Evolutionary conservation across 2,888 invertebrate genomes (phyloP).

Genomic region (Tupiocoris notatus): DNA sequence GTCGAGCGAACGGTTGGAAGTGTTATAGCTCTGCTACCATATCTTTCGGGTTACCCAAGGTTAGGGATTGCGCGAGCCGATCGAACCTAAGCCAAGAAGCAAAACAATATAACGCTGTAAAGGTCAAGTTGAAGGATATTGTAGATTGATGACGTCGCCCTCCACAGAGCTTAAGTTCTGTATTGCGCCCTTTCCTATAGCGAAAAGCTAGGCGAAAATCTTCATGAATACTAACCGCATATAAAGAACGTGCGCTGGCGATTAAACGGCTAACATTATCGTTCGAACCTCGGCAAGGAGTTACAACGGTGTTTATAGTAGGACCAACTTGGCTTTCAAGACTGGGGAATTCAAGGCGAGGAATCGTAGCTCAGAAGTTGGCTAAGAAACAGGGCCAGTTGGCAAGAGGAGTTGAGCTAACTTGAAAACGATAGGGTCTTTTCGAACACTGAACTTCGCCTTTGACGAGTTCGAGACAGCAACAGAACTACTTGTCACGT

Average conservation of each 20-base stretch:
- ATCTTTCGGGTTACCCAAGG: not conserved
- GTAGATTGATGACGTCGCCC: not conserved
- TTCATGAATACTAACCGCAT: not conserved
- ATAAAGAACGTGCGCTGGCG: not conserved
- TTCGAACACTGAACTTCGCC: too few relatives aligned
- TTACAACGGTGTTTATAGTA: not conserved
- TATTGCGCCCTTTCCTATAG: too few relatives aligned
- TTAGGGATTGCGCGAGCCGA: not conserved
- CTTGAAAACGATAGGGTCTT: too few relatives aligned
- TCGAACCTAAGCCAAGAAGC: not conserved
- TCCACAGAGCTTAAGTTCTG: not conserved
- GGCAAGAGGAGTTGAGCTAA: too few relatives aligned
- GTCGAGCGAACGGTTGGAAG: not conserved
- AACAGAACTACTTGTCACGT: too few relatives aligned
- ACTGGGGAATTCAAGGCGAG: not conserved
- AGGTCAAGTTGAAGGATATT: not conserved
- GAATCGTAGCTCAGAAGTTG: not conserved
- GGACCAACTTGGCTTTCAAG: not conserved
- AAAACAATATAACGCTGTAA: not conserved
- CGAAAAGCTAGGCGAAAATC: not conserved
- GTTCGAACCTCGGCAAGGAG: not conserved
- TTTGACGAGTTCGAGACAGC: too few relatives aligned
- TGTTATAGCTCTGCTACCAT: not conserved
- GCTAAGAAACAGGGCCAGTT: not conserved
- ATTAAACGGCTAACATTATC: not conserved